Evolutionary conservation across 2,888 invertebrate species (phyloP).

Genomic region (Carcina quercana): DNA sequence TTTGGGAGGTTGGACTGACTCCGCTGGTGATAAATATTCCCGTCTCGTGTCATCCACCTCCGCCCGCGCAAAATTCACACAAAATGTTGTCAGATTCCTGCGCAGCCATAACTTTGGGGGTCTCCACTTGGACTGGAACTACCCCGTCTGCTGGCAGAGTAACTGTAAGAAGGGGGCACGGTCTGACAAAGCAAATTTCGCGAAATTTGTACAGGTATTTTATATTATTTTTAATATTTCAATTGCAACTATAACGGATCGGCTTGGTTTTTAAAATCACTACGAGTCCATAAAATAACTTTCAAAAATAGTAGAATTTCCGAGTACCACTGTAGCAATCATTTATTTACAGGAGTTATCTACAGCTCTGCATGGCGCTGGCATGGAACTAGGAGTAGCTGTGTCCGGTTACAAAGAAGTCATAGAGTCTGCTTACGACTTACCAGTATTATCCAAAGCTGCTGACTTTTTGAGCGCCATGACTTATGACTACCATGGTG

Average conservation of each 20-base stretch:
- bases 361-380: conserved; percentile 77
- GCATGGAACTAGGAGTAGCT: conserved; percentile 85
- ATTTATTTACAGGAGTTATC: conserved; percentile 59
- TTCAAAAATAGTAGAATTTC: not conserved
- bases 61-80: conserved; percentile 80
- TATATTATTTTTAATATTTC: not conserved
- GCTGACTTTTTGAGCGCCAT: conserved; percentile 89
- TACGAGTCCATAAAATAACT: not conserved
- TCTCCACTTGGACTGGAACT: conserved; percentile 95
- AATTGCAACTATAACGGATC: too few relatives aligned
- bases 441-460: conserved; percentile 78
- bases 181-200: conserved; percentile 85
- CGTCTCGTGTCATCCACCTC: conserved; percentile 80
- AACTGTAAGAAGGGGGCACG: conserved; percentile 88
- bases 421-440: conserved; percentile 89
- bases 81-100: conserved; percentile 81
- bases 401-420: conserved; percentile 94
- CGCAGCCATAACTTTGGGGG: conserved; percentile 87
- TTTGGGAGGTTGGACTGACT: conserved; percentile 97
- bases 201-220: conserved; percentile 82
- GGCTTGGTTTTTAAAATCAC: too few relatives aligned
- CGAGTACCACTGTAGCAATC: not conserved
- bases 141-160: conserved; percentile 95
- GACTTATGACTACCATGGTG: conserved; percentile 92
- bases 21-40: conserved; percentile 90